These are phyloP conservation scores for Clunio marinus DNA, from an alignment of 2,888 invertebrate species.

Conservation along the genomic window DNA sequence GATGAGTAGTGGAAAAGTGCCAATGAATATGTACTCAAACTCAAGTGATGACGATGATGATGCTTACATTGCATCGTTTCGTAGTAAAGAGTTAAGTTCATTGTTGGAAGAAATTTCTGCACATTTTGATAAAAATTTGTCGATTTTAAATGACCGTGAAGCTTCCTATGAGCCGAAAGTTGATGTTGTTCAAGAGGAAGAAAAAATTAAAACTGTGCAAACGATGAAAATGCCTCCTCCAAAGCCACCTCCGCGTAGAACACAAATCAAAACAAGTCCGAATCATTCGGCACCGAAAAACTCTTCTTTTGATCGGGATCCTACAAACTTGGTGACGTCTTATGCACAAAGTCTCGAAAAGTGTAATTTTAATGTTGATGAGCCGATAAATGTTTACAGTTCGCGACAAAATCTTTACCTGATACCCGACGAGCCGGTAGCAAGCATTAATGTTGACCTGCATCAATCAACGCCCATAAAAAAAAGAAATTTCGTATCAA, in stretches of 20 bases:
- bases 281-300: slow-evolving; percentile 22
- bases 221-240: slow-evolving; percentile 22
- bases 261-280: slow-evolving; percentile 38
- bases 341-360: slow-evolving; percentile 50
- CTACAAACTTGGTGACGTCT: slow-evolving; percentile 48
- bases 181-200: slow-evolving; percentile 39
- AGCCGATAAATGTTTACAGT: slow-evolving; percentile 34
- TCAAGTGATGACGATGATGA: slow-evolving; percentile 54
- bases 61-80: slow-evolving; percentile 52
- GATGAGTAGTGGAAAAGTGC: slow-evolving; percentile 53
- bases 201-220: background rate
- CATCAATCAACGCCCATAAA: slow-evolving; percentile 1
- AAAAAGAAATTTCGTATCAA: slow-evolving; percentile 48
- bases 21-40: slow-evolving; percentile 55
- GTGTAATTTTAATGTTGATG: slow-evolving; percentile 46
- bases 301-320: slow-evolving; percentile 50
- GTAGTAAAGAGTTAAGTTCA: slow-evolving; percentile 42
- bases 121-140: slow-evolving; percentile 57
- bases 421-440: slow-evolving; percentile 47
- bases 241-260: slow-evolving; percentile 41
- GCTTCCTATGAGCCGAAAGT: slow-evolving; percentile 45
- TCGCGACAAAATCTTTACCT: slow-evolving; percentile 28
- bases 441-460: slow-evolving; percentile 48
- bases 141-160: slow-evolving; percentile 56
- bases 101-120: slow-evolving; percentile 53